Percentiles rank a stretch among this genome's conserved stretches.
These are phyloP conservation scores for Orthosia gothica DNA, from an alignment of 2,888 invertebrate species.

Conservation along the genomic window DNA sequence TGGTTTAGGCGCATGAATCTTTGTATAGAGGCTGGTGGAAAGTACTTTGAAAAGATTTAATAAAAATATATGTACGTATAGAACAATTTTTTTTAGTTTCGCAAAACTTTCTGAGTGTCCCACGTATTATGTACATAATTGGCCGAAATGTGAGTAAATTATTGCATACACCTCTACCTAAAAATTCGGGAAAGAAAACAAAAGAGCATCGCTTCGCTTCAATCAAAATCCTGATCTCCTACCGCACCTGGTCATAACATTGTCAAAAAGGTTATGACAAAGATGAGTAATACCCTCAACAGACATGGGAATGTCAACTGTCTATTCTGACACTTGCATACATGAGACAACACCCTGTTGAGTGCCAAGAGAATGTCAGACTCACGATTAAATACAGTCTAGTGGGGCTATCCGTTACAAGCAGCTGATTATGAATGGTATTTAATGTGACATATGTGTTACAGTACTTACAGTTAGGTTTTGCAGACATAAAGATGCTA, in stretches of 20 bases:
- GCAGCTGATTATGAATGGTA: conserved; percentile 1
- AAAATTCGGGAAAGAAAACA: not conserved
- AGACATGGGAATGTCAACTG: conserved; percentile 18
- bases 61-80: too few relatives aligned
- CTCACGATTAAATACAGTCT: conserved; percentile 17
- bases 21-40: too few relatives aligned
- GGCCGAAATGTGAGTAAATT: too few relatives aligned
- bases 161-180: too few relatives aligned
- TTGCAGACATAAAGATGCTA: not conserved
- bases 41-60: too few relatives aligned
- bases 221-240: not conserved
- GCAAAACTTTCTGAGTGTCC: too few relatives aligned
- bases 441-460: conserved; percentile 8
- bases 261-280: not conserved
- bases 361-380: conserved; percentile 21
- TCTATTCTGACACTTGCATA: conserved; percentile 13
- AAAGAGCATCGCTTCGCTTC: not conserved
- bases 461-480: conserved; percentile 2
- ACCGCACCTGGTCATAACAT: not conserved
- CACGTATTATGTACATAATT: too few relatives aligned
- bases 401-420: conserved; percentile 4
- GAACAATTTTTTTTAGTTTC: too few relatives aligned
- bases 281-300: conserved; percentile 19
- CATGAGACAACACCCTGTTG: conserved; percentile 14
- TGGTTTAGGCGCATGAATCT: too few relatives aligned